Evolutionary conservation across 2,113 vertebrate genomes (phyloP).

Genomic region (Ameiurus melas): DNA sequence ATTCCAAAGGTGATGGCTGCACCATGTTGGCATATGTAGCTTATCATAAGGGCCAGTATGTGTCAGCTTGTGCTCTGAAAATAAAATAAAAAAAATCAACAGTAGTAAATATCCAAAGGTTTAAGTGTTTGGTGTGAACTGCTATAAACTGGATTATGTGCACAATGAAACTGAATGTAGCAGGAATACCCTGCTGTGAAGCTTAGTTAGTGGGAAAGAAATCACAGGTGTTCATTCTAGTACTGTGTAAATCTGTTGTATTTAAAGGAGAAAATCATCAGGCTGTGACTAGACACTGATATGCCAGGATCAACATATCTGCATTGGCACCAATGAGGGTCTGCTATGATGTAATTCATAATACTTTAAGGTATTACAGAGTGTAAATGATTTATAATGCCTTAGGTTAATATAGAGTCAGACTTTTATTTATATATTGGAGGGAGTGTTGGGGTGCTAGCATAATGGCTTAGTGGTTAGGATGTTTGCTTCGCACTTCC

Average conservation of each 20-base stretch:
- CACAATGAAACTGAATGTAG: neutral
- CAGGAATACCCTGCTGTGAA: neutral
- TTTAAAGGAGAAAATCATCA: neutral
- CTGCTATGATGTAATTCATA: neutral
- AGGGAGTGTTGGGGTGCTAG: too few species aligned
- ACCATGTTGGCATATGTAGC: neutral
- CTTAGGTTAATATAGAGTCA: neutral
- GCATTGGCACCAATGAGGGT: neutral
- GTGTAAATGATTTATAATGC: neutral
- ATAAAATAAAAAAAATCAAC: neutral
- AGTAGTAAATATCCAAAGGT: neutral
- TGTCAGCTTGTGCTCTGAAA: neutral
- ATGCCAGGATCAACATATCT: neutral
- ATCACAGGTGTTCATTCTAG: neutral
- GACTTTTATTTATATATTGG: neutral
- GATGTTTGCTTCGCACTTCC: too few species aligned
- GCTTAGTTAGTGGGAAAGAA: neutral
- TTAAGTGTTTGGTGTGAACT: constrained; percentile 3
- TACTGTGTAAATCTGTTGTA: neutral
- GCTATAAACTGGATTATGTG: neutral
- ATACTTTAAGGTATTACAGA: neutral
- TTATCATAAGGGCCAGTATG: neutral
- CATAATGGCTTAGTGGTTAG: too few species aligned
- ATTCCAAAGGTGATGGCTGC: neutral
- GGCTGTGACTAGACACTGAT: neutral